These are phyloP conservation scores for Microchirus variegatus DNA, from an alignment of 2,797 vertebrate species.

Conservation along the genomic window DNA sequence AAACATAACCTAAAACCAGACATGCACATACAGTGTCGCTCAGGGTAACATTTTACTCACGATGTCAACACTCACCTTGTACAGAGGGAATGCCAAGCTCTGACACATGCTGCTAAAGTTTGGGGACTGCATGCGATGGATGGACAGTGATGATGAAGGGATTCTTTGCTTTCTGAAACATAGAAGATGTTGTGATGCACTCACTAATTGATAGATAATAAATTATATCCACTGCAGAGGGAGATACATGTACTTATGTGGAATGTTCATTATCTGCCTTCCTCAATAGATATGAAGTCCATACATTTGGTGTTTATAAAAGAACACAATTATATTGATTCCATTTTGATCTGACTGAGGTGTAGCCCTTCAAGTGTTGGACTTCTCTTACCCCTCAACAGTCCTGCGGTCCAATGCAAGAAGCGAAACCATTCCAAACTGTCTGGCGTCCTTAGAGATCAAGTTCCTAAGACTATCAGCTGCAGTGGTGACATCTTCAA, in stretches of 20 bases:
- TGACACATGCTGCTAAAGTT: slow-evolving; percentile 72
- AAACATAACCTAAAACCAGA: not conserved
- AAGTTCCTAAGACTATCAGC: slow-evolving; percentile 72
- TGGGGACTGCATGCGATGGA: slow-evolving; percentile 74
- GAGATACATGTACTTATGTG: not conserved
- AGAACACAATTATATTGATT: not conserved
- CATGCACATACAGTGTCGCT: not conserved
- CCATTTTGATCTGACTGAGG: not conserved
- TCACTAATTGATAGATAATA: not conserved
- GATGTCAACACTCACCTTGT: slow-evolving; percentile 75
- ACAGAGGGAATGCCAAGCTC: slow-evolving; percentile 75
- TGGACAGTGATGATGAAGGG: slow-evolving; percentile 78
- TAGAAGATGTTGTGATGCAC: slow-evolving; percentile 3
- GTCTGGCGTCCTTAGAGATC: slow-evolving; percentile 77
- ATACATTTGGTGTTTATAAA: not conserved
- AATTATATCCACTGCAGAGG: not conserved
- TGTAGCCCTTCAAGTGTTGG: not conserved
- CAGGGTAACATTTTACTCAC: not conserved
- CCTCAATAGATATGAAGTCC: not conserved
- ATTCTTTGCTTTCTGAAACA: slow-evolving; percentile 61
- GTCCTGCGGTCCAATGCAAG: slow-evolving; percentile 75
- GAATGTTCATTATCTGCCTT: not conserved
- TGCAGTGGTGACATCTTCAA: slow-evolving; percentile 60
- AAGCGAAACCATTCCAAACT: slow-evolving; percentile 76
- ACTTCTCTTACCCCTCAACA: slow-evolving; percentile 70